Base-by-base conservation (phyloP, 2,113 vertebrate species). In the Callipepla squamata region DNA sequence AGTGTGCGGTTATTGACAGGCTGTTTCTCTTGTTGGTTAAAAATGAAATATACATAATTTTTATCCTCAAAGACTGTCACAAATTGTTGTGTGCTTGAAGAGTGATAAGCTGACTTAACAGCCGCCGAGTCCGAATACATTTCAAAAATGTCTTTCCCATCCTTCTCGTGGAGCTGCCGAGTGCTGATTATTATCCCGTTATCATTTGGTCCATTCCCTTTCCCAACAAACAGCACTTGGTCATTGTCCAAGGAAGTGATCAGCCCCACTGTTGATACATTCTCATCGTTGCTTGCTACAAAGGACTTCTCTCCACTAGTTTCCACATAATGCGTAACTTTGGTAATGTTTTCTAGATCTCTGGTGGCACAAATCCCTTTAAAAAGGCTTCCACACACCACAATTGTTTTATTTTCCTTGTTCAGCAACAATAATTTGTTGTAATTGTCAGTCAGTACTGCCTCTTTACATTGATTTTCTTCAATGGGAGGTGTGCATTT, bases 131-230 rank as follows among this genome's bases (percentile, higher is more conserved):
- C 99, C 4, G 98, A 98, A 66, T 98, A 98, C 91, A 98, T 98
- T 97, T 99, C 99, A 36, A 99, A 99, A 44, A 98, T 95, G 74
- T 98, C 98, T 97, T 98, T 98, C 4, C 98, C 98, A 0, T 92
- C 97, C 1, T 73, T 66, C 6, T 95, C 93, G 4, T 98, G 95
- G 61, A 99, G 98, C 93, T 99, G 98, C 22, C 99, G 98, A 11
- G 99, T 99, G 97, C 99, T 99, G 95, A 99, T 99, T 34, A 99
- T 98, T 95, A 99, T 98, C n/a, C 98, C 98, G 11, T 98, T 99
- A 97, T 99, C 99, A 0, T 98, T 97, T 11, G 96, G 98, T 69
- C 99, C 98, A 4, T 99, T 99, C 48, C 99, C 99, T 78, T 99
- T 99, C 17, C 98, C 99, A 36, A 99, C 99, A 74, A 99, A 97